Conservation (phyloP, 2,888 invertebrate genomes). For the Amblyteles armatorius region DNA sequence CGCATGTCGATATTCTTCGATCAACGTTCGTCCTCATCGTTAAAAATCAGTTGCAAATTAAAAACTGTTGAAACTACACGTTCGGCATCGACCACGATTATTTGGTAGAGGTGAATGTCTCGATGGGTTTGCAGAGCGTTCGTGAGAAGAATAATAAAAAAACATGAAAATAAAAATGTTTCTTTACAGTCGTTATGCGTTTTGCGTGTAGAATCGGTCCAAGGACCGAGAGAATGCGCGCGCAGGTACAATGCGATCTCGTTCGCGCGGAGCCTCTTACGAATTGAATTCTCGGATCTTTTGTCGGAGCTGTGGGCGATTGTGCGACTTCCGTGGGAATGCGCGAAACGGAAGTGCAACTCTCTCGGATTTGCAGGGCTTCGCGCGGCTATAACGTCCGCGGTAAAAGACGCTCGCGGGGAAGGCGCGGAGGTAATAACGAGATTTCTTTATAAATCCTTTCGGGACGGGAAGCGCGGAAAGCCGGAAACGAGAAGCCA, state of each 20-base stretch:
- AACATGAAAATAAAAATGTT: not conserved
- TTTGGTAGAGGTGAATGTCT: too few species aligned
- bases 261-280: conserved; percentile 32
- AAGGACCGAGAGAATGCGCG: conserved; percentile 2
- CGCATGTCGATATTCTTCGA: too few species aligned
- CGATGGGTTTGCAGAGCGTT: too few species aligned
- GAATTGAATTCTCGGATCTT: conserved; percentile 73
- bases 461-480: not conserved
- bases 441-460: not conserved
- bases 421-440: not conserved
- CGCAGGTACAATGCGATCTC: conserved; percentile 39
- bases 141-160: too few species aligned
- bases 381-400: conserved; percentile 17
- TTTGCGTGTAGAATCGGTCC: not conserved
- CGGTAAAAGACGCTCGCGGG: not conserved
- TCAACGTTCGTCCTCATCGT: too few species aligned
- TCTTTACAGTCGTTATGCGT: not conserved
- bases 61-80: too few species aligned
- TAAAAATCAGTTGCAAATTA: too few species aligned
- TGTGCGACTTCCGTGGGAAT: conserved; percentile 84
- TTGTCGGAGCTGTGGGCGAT: conserved; percentile 78
- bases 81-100: too few species aligned
- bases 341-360: conserved; percentile 83
- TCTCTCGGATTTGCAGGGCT: conserved; percentile 52
- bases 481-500: not conserved